Base-by-base conservation (phyloP, 1,140 invertebrate genomes). In the Lucilia cuprina region DNA sequence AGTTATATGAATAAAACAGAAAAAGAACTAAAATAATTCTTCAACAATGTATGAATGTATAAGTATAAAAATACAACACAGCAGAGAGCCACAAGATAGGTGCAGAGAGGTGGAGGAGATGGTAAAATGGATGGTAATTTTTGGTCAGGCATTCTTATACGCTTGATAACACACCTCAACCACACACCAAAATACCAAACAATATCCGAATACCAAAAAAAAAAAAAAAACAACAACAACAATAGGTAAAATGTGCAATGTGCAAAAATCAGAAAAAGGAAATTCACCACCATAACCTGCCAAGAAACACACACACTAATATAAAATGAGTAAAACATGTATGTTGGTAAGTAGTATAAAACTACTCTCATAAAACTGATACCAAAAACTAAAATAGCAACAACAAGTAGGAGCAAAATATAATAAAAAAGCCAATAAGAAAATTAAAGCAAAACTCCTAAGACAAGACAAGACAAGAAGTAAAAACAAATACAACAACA, bases 61-160 rank as follows among this genome's bases (percentile, higher is more conserved):
- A 30, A 30, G 25, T 30, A n/a, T n/a, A 78, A 49, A 77, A 74
- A 21, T 0, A 25, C 19, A 74, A 75, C 10, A 35, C 25, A 75
- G 74, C 30, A 35, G 14, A 35, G 55, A 41, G 5, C 41, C 41
- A 8, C 41, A 0, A 60, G 2, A n/a, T 3, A 75, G 9, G 17
- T 5, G n/a, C 25, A 30, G 41, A 78, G 35, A 47, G 41, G 14
- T 41, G 34, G 7, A 82, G 55, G 74, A 74, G 74, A 4, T 65
- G 82, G n/a, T 80, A 78, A 84, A 83, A 83, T 55, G 65, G 75
- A 85, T 78, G 70, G 82, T 85, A 85, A 85, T 85, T 83, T 83
- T 85, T 85, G 84, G 84, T 82, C 84, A 85, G 74, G 84, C 84
- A 85, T 85, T 85, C 84, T 83, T 85, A 85, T 85, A 85, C 84